Evolutionary conservation across 1,140 invertebrate genomes (phyloP), one percentile per base, ranked within the genome.

Genomic region (Vanessa tameamea): DNA sequence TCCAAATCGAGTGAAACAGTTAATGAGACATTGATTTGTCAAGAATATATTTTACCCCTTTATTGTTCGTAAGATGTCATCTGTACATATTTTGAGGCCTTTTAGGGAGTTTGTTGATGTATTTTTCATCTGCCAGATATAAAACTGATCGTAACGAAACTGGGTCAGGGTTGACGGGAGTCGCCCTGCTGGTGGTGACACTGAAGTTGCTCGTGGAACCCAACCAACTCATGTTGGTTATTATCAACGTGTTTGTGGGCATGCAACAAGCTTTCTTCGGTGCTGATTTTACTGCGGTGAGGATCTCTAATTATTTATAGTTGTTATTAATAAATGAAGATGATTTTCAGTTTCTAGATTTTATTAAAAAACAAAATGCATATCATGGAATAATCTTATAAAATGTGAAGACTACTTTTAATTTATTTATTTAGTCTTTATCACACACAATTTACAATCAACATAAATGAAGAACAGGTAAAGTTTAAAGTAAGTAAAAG

Each of bases 201-300:
- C 85, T 97, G n/a, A 95, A 95, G 83, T 95, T 98, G 59, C 87
- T 98, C 66, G 94, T 94, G 71, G 96, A 97, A 81, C 95, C 95
- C 13, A 95, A 96, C 76, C 97, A 98, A 87, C 88, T 98, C 14
- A 93, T 99, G 63, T 94, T 99, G 78, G 94, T 99, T 69, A 96
- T 97, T 2, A 95, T 99, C n/a, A 99, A 97, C 13, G 95, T 98
- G 79, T 99, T 98, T 89, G 97, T 98, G 80, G 98, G 98, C 0
- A 94, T 98, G 47, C 97, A 98, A 87, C 98, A 99, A 92, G 97
- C 97, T 0, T 99, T 98, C 89, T 94, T 98, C 53, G 96, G 96
- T 12, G 97, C 97, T 14, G 97, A 99, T 87, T 99, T 96, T 78
- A 98, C 97, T 20, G 95, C 96, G 69, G 97, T 98, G 94, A 94